Base-by-base conservation (phyloP, 2,888 invertebrate genomes). In the Lasioglossum marginatum region DNA sequence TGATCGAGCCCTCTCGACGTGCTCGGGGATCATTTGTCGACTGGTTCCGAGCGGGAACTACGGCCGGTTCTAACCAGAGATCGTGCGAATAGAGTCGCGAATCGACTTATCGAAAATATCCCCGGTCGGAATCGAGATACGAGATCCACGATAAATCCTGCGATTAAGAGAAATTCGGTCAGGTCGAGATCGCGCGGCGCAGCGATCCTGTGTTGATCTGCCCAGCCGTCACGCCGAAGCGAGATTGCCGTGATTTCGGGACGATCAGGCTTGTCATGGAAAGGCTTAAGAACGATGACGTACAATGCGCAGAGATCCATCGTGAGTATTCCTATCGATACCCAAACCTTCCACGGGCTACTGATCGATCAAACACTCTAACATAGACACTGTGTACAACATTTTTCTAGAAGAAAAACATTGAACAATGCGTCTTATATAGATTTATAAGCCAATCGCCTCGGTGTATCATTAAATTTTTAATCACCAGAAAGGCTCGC, bases 241-340 rank as follows among this genome's bases (percentile, higher is more conserved):
- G 45, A 70, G 74, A 70, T 60, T 34, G 34, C 16, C 27, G 66
- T 70, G 14, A 31, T 70, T n/a, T 70, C 45, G 75, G n/a, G 68
- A 75, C 43, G 27, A 45, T 82, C 34, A 72, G 37, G 48, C 4
- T 85, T 75, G 85, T 85, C 81, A 87, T 85, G 87, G 85, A 85
- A 89, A 85, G 79, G 86, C 76, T 73, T 81, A 73, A 77, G 77
- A 87, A 88, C 83, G 81, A 89, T 88, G 87, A 87, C 82, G 88
- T 87, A 89, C 83, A 84, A 93, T 92, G 92, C 92, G 87, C 88
- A 93, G 93, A 89, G 85, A 90, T 86, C 90, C 90, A 82, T 89
- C 92, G 93, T 93, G 89, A 91, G 93, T 93, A 88, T 68, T 52
- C 31, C 43, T 8, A 3, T 45, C 23, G 57, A 12, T 19, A 34